phyloP scores from a whole-genome alignment of 2,888 invertebrate genomes.

The Timema podura region DNA sequence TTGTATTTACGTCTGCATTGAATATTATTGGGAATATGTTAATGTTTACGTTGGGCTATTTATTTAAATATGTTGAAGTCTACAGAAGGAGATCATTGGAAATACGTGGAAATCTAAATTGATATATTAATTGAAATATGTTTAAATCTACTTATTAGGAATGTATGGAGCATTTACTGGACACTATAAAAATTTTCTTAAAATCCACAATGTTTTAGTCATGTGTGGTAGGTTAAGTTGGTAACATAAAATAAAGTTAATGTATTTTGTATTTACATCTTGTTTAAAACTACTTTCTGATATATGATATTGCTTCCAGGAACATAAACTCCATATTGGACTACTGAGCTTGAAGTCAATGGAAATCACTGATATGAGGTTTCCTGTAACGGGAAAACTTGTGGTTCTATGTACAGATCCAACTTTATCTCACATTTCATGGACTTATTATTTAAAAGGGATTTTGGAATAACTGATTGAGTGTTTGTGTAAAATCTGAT shows the following conservation, averaged over 20 bases:
- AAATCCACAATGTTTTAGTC: background rate
- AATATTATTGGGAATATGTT: no score
- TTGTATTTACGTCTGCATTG: no score
- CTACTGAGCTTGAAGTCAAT: constrained; percentile 6
- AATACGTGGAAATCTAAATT: no score
- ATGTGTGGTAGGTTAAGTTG: background rate
- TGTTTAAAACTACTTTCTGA: background rate
- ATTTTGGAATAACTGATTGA: no score
- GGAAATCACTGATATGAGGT: constrained; percentile 11
- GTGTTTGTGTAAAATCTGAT: no score
- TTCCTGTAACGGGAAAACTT: constrained; percentile 35
- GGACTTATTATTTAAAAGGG: constrained; percentile 31
- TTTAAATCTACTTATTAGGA: no score
- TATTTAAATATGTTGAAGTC: no score
- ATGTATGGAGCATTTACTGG: background rate
- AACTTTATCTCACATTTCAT: constrained; percentile 33
- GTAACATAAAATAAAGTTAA: no score
- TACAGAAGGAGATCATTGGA: no score
- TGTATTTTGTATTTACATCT: background rate
- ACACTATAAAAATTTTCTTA: background rate
- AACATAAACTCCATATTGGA: constrained; percentile 5
- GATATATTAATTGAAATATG: no score
- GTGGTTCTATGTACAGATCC: constrained; percentile 31
- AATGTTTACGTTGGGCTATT: no score
- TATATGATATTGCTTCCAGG: constrained; percentile 11